A percentile compares a stretch with the other conserved stretches of the same genome.
These are phyloP conservation scores for Bemisia tabaci DNA, from an alignment of 1,140 invertebrate genomes.

Conservation along the genomic window DNA sequence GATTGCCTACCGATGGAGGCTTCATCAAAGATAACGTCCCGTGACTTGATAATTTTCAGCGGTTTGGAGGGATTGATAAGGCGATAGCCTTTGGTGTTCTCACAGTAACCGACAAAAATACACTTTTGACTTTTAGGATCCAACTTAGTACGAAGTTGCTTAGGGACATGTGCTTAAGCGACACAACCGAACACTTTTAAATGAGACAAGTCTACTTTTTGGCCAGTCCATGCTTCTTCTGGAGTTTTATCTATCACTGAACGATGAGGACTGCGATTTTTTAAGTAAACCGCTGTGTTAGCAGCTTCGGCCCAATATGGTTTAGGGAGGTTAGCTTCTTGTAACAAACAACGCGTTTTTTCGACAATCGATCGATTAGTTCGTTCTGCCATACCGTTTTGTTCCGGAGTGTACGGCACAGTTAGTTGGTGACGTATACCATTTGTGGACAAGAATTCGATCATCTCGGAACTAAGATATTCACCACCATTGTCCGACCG, in stretches of 20 bases:
- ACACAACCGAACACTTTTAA: slow-evolving; percentile 26
- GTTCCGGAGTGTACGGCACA: slow-evolving; percentile 12
- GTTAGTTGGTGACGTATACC: slow-evolving; percentile 16
- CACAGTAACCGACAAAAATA: slow-evolving; percentile 22
- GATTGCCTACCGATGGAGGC: too few relatives aligned
- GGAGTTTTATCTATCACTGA: slow-evolving; percentile 18
- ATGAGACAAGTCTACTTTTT: slow-evolving; percentile 16
- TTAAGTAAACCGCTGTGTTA: slow-evolving; percentile 27
- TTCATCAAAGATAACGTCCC: too few relatives aligned
- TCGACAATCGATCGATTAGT: slow-evolving; percentile 27
- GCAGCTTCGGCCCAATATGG: slow-evolving; percentile 19
- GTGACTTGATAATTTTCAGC: too few relatives aligned
- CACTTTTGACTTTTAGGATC: slow-evolving; percentile 18
- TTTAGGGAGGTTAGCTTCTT: slow-evolving; percentile 10
- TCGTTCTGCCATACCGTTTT: slow-evolving; percentile 26
- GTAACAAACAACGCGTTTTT: slow-evolving; percentile 20
- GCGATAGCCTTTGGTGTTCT: too few relatives aligned
- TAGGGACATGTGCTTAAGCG: slow-evolving; percentile 28
- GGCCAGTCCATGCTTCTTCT: slow-evolving; percentile 16
- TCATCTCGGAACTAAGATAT: slow-evolving; percentile 22
- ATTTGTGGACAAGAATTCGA: slow-evolving; percentile 19
- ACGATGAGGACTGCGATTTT: slow-evolving; percentile 27
- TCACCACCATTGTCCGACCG: slow-evolving; percentile 26
- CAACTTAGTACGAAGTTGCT: slow-evolving; percentile 25
- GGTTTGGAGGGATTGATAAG: too few relatives aligned